Evolutionary conservation across 2,888 invertebrate genomes (phyloP).

Genomic region (Blomia tropicalis): DNA sequence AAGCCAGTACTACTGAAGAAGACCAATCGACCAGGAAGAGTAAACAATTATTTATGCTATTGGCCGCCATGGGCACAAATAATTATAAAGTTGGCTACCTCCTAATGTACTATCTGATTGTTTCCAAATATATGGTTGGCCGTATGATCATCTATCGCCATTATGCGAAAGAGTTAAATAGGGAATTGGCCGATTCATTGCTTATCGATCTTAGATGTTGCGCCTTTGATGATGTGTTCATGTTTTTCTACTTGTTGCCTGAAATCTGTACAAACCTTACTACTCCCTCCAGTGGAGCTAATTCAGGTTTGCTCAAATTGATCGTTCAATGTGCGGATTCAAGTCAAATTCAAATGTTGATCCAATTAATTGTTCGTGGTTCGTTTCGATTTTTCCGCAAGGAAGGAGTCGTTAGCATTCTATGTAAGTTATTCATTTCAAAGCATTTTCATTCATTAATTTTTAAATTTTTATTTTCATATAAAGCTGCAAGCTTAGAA

Average conservation of each 20-base stretch:
- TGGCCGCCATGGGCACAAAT: constrained; percentile 57
- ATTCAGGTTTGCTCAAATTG: constrained; percentile 67
- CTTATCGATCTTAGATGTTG: constrained; percentile 68
- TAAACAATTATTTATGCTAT: constrained; percentile 40
- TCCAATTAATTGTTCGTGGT: constrained; percentile 77
- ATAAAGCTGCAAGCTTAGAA: constrained; percentile 41
- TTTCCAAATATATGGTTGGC: constrained; percentile 46
- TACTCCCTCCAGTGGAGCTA: constrained; percentile 59
- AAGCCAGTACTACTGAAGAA: constrained; percentile 54
- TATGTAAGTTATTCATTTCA: constrained; percentile 34
- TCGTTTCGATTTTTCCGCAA: constrained; percentile 45
- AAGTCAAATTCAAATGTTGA: constrained; percentile 59
- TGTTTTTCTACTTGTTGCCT: constrained; percentile 80
- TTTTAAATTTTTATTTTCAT: not conserved
- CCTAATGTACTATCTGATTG: constrained; percentile 74
- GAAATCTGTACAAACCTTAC: constrained; percentile 81
- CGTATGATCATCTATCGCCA: constrained; percentile 74
- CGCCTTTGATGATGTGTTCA: constrained; percentile 69
- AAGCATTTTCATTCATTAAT: too few relatives aligned
- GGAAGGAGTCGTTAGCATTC: constrained; percentile 38
- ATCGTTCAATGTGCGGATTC: constrained; percentile 81
- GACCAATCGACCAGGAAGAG: constrained; percentile 36
- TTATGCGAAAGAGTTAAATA: constrained; percentile 44
- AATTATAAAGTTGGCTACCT: constrained; percentile 65
- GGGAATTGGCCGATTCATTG: constrained; percentile 41